Evolutionary conservation across 2,113 vertebrate genomes (phyloP), one percentile per base, ranked within the genome.

Genomic region (Bos javanicus): DNA sequence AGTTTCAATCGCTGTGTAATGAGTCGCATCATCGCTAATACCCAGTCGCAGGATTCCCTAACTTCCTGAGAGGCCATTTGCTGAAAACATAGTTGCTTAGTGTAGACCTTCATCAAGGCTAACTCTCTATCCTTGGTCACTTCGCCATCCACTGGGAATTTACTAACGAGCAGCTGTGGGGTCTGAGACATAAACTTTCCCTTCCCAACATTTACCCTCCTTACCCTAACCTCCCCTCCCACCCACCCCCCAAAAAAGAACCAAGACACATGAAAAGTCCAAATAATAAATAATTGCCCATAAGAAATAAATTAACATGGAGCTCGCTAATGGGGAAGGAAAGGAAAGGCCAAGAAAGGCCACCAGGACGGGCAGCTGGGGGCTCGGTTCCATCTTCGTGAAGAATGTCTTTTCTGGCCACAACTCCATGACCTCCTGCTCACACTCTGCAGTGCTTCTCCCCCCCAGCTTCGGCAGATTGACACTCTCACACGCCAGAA

Each of bases 261-360:
- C 97, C 92, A 98, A 98, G 94, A 98, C 94, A 97, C 97, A 98
- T 90, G 96, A 97, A 97, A 98, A 98, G 97, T 96, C 98, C 98
- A 97, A 97, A 98, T 96, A 99, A 99, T 99, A 99, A 99, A 99
- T 99, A 99, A 91, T 98, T 1, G 96, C 94, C 97, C 98, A 93
- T 95, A 97, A 97, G 98, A 99, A 99, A 99, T 99, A 99, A 99
- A 98, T 99, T 99, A 99, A 99, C 9, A 96, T 95, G 97, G 98
- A 98, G 88, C 97, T 98, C 39, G 97, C 98, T 98, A 96, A 60
- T 17, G 52, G 93, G 96, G 95, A 92, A 88, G 93, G 85, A 54
- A 74, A 94, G 96, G 97, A 92, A 93, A 96, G 82, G 95, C 67
- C 67, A 39, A 71, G 67, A 97, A 76, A 43, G 21, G 94, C 97